Evolutionary conservation across 2,113 vertebrate species (phyloP), one percentile per base, ranked within the genome.

Genomic region (Chinchilla lanigera): DNA sequence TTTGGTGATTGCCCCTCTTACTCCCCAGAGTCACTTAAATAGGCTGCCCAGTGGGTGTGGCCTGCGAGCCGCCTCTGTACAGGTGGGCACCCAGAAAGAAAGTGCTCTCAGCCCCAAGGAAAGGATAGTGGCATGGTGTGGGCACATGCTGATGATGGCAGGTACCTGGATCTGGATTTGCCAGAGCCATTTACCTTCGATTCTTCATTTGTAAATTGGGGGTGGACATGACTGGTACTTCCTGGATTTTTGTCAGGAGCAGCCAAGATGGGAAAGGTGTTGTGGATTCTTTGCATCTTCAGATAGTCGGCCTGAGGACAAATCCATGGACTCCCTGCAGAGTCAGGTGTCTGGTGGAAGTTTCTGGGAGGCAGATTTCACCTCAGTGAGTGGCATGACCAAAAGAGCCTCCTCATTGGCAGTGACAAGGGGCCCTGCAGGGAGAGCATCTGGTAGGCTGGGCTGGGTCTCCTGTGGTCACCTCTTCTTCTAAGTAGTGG

Each of bases 251-350:
- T 19, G 11, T 9, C 24, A 77, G 24, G 60, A 63, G 3, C 26
- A 56, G 0, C 35, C 33, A 35, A 10, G 33, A 10, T 0, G 0
- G 30, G 60, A 7, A 17, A 30, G 61, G 19, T 0, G 1, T 4
- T 20, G 11, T 4, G 22, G 69, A 28, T 19, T 35, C 52, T 78
- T 16, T 3, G 9, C 0, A 5, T 12, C 52, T 3, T 3, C 67
- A 69, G 67, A 83, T 44, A 52, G 52, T 30, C 67, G 5, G 52
- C 58, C 5, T 14, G 35, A 2, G 8, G 54, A 28, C 3, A 0
- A 24, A 30, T 13, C 13, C 3, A 0, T 1, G 1, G 71, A 0
- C 28, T 11, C 1, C 0, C 0, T 7, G 2, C 35, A 7, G 61
- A 60, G 65, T 52, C 26, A 2, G 22, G 28, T 7, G 7, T 69